A percentile compares a stretch with the other conserved stretches of the same genome.
These are phyloP conservation scores for Taenaris catops DNA, from an alignment of 2,888 invertebrate genomes.

Conservation along the genomic window DNA sequence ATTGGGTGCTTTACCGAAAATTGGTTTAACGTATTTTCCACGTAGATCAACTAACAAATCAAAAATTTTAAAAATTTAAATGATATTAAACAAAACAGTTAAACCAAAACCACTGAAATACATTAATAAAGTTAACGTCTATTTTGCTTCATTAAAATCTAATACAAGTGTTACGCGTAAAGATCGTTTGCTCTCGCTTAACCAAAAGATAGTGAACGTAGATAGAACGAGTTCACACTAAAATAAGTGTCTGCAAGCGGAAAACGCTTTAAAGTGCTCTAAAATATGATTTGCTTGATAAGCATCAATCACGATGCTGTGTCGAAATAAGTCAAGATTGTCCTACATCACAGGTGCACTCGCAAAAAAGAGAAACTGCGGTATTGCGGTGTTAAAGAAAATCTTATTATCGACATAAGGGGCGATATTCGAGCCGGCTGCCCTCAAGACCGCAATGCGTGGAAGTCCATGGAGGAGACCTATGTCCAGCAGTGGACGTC, in stretches of 20 bases:
- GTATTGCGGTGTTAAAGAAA: slow-evolving; percentile 64
- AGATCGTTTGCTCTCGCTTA: neutral
- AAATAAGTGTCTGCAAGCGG: slow-evolving; percentile 6
- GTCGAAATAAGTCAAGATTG: slow-evolving; percentile 63
- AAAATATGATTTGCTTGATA: slow-evolving; percentile 42
- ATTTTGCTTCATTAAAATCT: no score
- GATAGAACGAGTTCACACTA: slow-evolving; percentile 2
- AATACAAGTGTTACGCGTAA: neutral
- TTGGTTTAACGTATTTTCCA: no score
- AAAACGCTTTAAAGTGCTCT: slow-evolving; percentile 8
- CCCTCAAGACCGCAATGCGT: no score
- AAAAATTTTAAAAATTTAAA: no score
- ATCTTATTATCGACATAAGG: slow-evolving; percentile 73
- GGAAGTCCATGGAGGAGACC: no score
- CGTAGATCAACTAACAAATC: no score
- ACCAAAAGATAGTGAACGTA: slow-evolving; percentile 1
- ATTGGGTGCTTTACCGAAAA: no score
- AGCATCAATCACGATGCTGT: slow-evolving; percentile 54
- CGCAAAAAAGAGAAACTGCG: slow-evolving; percentile 74
- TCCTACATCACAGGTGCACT: slow-evolving; percentile 66
- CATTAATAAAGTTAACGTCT: no score
- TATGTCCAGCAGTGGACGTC: no score
- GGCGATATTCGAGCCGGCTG: slow-evolving; percentile 73
- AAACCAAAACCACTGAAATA: no score
- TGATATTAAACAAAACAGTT: no score